These are phyloP conservation scores for Hucho hucho DNA, from an alignment of 2,113 vertebrate species.

Conservation along the genomic window DNA sequence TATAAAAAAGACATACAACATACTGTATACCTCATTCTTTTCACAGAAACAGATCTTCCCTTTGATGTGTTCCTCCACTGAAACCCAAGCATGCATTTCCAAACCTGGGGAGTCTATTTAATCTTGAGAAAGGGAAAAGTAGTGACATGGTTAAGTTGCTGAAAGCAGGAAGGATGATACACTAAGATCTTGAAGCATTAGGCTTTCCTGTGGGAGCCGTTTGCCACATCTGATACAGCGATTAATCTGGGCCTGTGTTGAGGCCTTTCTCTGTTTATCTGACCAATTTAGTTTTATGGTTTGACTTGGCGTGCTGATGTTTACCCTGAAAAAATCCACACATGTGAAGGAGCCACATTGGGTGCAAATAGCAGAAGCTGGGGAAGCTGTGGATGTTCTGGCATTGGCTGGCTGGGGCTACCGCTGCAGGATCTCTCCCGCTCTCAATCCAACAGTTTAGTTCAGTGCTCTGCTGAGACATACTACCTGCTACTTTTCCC, in stretches of 20 bases:
- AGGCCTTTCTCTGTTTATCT: slow-evolving; percentile 20
- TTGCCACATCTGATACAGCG: slow-evolving; percentile 53
- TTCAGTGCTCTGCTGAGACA: too few relatives aligned
- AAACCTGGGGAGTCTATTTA: neutral
- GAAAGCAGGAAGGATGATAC: slow-evolving; percentile 39
- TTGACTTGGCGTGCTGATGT: slow-evolving; percentile 49
- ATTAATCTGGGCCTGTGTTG: slow-evolving; percentile 40
- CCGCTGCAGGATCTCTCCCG: neutral
- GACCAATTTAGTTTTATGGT: slow-evolving; percentile 53
- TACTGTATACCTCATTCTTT: too few relatives aligned
- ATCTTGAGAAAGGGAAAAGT: neutral
- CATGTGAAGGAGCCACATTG: slow-evolving; percentile 28
- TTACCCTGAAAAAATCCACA: slow-evolving; percentile 46
- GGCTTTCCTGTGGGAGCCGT: slow-evolving; percentile 21
- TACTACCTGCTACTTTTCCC: too few relatives aligned
- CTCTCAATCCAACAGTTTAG: too few relatives aligned
- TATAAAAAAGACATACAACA: too few relatives aligned
- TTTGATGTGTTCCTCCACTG: neutral
- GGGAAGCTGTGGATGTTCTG: neutral
- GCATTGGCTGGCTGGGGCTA: slow-evolving; percentile 1
- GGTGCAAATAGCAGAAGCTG: slow-evolving; percentile 24
- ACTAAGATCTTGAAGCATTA: neutral
- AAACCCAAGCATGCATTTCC: neutral
- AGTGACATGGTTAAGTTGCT: slow-evolving; percentile 32
- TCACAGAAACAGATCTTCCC: too few relatives aligned